Base-by-base conservation (phyloP, 2,797 vertebrate genomes). In the Knipowitschia caucasica region DNA sequence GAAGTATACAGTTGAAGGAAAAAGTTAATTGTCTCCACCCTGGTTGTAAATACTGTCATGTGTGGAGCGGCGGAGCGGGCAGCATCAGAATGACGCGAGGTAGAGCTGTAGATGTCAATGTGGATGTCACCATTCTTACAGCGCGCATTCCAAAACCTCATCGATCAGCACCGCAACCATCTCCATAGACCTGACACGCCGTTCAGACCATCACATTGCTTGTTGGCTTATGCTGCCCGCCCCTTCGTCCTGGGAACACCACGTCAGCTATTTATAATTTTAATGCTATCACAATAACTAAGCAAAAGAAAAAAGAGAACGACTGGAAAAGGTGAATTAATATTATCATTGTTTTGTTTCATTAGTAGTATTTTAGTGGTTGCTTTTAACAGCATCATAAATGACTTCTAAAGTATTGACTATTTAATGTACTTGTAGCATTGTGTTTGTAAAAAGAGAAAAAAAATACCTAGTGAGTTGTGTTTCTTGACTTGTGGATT, bases 401-500 rank as follows among this genome's bases (percentile, higher is more conserved):
- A 88, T 92, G 90, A 91, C 88, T 90, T 91, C 86, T 86, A 90
- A 87, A 91, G 89, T 91, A 91, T 90, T 91, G 89, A 90, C 90
- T 91, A 92, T 92, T 92, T 91, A 91, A 92, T 92, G 90, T 92
- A 89, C 90, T 78, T 91, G 91, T 92, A 92, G 90, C 90, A 89
- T 92, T 92, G 91, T 92, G 90, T 92, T 92, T 92, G 91, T 92
- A 92, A 91, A 90, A 78, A 83, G 73, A 87, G 86, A 89, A 87
- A 75, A 36, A 75, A 89, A 86, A 85, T 43, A 43, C 40, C 62
- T 91, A 92, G 89, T 92, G 87, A 90, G 89, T 92, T 92, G 91
- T 93, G 91, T 94, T 94, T 94, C 90, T 93, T 94, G 92, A 92
- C 91, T 92, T 93, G 93, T 95, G 92, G 89, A 92, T 90, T 91